These are phyloP conservation scores for Popillia japonica DNA, from an alignment of 1,140 invertebrate genomes.

Conservation along the genomic window DNA sequence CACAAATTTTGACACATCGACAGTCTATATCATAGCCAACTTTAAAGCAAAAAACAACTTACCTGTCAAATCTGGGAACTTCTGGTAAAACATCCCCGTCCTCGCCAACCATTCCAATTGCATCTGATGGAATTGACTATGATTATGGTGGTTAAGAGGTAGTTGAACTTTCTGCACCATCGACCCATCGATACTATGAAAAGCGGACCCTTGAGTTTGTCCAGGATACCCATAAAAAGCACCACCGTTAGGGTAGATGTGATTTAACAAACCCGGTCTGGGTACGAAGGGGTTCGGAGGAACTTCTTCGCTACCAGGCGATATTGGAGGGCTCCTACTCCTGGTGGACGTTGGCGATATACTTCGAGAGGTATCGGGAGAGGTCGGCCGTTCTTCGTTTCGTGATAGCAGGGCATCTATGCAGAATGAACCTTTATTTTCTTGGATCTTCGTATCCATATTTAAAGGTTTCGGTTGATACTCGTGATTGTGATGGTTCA, in stretches of 20 bases:
- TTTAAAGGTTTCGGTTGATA: constrained; percentile 51
- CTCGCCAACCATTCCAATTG: constrained; percentile 85
- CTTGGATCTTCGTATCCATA: constrained; percentile 57
- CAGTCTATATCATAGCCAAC: too few relatives aligned
- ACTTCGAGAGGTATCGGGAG: constrained; percentile 56
- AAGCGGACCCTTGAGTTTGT: constrained; percentile 56
- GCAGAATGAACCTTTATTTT: constrained; percentile 67
- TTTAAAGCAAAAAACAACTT: too few relatives aligned
- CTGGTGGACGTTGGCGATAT: constrained; percentile 56
- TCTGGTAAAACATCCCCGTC: constrained; percentile 84
- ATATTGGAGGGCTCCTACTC: constrained; percentile 60
- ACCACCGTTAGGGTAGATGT: constrained; percentile 53
- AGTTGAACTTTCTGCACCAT: constrained; percentile 53
- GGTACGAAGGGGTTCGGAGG: constrained; percentile 54
- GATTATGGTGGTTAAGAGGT: constrained; percentile 55
- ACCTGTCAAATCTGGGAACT: constrained; percentile 76
- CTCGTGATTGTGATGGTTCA: constrained; percentile 43
- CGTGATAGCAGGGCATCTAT: constrained; percentile 71
- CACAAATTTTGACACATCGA: too few relatives aligned
- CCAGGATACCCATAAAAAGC: constrained; percentile 54
- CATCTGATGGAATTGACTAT: constrained; percentile 76
- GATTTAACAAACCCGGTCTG: constrained; percentile 55
- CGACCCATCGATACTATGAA: constrained; percentile 56
- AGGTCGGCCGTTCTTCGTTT: constrained; percentile 49
- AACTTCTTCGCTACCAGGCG: constrained; percentile 60